Evolutionary conservation across 1,140 invertebrate species (phyloP).

Genomic region (Magallana gigas): DNA sequence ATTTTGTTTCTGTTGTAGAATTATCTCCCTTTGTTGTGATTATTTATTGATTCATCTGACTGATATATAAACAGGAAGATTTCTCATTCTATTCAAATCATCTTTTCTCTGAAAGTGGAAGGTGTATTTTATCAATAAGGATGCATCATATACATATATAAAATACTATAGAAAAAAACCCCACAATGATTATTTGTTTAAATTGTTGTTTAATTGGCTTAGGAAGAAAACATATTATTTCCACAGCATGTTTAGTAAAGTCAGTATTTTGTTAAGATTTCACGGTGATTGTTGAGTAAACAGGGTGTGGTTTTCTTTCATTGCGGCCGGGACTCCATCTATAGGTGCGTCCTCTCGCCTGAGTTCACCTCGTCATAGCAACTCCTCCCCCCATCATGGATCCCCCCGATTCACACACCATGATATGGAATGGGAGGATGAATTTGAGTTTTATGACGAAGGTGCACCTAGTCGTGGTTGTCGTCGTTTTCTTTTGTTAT

Average conservation of each 20-base stretch:
- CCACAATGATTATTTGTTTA: no score
- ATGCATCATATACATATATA: no score
- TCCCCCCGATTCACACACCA: slow-evolving; percentile 67
- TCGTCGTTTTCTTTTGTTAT: background rate
- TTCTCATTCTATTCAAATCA: no score
- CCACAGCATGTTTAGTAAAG: no score
- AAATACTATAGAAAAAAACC: no score
- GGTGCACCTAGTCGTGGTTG: slow-evolving; percentile 58
- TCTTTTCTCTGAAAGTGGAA: background rate
- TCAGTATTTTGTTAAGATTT: no score
- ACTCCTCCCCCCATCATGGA: slow-evolving; percentile 62
- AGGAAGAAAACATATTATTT: background rate
- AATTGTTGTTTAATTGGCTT: background rate
- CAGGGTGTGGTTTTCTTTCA: slow-evolving; percentile 44
- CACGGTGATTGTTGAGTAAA: background rate
- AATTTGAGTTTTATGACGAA: slow-evolving; percentile 84
- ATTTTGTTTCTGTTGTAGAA: slow-evolving; percentile 11
- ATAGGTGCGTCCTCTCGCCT: slow-evolving; percentile 53
- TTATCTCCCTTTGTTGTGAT: slow-evolving; percentile 23
- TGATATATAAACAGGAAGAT: background rate
- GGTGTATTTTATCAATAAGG: slow-evolving; percentile 5
- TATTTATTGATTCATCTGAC: background rate
- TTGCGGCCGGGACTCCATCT: slow-evolving; percentile 41
- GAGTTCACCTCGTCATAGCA: slow-evolving; percentile 62
- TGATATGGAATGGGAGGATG: slow-evolving; percentile 99